Evolutionary conservation across 1,140 invertebrate genomes (phyloP).

Genomic region (Zophobas atratus): DNA sequence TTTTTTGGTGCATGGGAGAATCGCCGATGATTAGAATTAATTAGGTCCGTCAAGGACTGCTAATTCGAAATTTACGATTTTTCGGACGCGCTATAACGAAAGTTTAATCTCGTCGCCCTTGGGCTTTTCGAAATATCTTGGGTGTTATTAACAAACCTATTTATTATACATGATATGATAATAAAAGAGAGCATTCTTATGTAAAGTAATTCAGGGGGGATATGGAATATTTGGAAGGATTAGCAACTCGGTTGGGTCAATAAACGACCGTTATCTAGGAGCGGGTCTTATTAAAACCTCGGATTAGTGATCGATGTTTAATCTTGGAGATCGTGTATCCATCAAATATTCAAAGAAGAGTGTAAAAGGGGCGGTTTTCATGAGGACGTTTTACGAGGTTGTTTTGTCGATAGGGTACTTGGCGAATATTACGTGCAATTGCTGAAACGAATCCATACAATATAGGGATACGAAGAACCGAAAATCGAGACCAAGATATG

Average conservation of each 20-base stretch:
- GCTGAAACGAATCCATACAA: too few species aligned
- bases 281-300: slow-evolving; percentile 20
- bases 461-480: too few species aligned
- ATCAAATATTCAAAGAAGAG: slow-evolving; percentile 3
- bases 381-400: neutral
- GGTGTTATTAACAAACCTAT: slow-evolving; percentile 30
- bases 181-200: slow-evolving; percentile 27
- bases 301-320: slow-evolving; percentile 20
- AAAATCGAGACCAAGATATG: too few species aligned
- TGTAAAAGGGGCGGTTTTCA: slow-evolving; percentile 1
- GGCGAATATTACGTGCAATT: too few species aligned
- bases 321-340: neutral
- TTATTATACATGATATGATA: slow-evolving; percentile 43
- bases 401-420: neutral
- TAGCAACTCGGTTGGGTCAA: slow-evolving; percentile 19
- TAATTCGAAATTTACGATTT: neutral
- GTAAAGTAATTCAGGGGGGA: slow-evolving; percentile 20
- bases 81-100: neutral
- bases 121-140: slow-evolving; percentile 18
- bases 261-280: slow-evolving; percentile 33
- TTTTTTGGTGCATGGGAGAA: neutral
- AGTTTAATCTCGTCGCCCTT: slow-evolving; percentile 34
- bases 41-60: slow-evolving; percentile 1
- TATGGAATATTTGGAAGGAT: slow-evolving; percentile 15
- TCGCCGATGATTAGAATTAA: slow-evolving; percentile 11